These are phyloP conservation scores for Apis cerana DNA, from an alignment of 1,140 invertebrate species.

Conservation along the genomic window DNA sequence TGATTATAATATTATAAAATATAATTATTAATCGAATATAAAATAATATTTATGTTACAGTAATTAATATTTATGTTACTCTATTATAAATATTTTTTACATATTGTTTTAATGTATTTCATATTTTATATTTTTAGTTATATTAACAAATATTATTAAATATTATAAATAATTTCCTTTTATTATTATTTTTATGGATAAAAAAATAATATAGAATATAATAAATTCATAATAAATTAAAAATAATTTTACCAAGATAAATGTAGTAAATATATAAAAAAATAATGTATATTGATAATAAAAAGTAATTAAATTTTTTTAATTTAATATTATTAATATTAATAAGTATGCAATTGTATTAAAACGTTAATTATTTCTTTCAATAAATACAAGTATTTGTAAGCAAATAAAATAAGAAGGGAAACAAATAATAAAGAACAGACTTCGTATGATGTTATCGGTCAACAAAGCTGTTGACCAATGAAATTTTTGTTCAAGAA, in stretches of 20 bases:
- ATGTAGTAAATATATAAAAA: neutral
- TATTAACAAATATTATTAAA: neutral
- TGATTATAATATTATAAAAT: neutral
- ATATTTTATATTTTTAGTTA: neutral
- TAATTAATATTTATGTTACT: neutral
- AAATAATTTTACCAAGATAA: neutral
- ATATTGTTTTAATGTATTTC: no score
- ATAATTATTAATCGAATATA: neutral
- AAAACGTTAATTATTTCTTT: neutral
- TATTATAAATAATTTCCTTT: neutral
- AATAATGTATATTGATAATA: neutral
- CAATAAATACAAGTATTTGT: neutral
- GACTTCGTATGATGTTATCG: neutral
- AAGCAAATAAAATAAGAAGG: neutral
- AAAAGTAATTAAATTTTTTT: neutral
- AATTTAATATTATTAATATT: neutral
- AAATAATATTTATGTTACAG: neutral
- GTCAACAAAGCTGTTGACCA: slow-evolving; percentile 3
- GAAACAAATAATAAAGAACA: neutral
- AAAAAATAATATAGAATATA: neutral
- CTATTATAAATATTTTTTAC: neutral
- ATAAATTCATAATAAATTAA: neutral
- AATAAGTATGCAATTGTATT: neutral
- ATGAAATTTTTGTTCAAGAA: slow-evolving; percentile 19
- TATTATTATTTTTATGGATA: no score